Base-by-base conservation (phyloP, 2,888 invertebrate genomes). In the Kryphioiulus occultus region DNA sequence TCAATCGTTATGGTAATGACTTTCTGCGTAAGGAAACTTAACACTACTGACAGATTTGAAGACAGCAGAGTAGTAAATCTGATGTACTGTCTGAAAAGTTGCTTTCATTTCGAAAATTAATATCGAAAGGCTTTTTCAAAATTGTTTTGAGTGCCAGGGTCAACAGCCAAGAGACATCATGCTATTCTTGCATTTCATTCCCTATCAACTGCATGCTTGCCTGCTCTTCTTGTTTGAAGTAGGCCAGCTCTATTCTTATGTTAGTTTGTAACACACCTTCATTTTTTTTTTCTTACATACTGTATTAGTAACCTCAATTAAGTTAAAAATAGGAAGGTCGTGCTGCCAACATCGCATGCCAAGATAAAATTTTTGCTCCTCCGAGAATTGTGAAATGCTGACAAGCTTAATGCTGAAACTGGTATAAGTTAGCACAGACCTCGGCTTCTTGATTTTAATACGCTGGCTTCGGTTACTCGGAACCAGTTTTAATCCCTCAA, bases 221-320 rank as follows among this genome's bases (percentile, higher is more conserved):
- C 12, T 68, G 0, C 19, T 22, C 22, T 44, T 15, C 44, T 44
- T 15, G 15, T 15, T 44, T 19, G 22, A 78, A 30, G 78, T 78
- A 78, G 78, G 78, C 78, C 78, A 78, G 78, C 78, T 78, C n/a
- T 22, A 78, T 30, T 78, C 30, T 78, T 44, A 3, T 78, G 12
- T 78, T 78, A 19, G 22, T 10, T 30, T 78, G 22, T 30, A 30
- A 30, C 78, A 10, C 78, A 26, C 78, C 30, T 30, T 78, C 26
- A 26, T 30, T 53, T 78, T 78, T n/a, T n/a, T 53, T 44, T 15
- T 10, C 68, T 15, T 78, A 3, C 19, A 19, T 78, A 26, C 26
- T 30, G 78, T 26, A 78, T 78, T 78, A 30, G 78, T 78, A 78
- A 78, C 78, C 78, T 15, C 78, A 78, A 78, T 78, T 78, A 78